These are phyloP conservation scores for Drosophila mayaguana DNA, from an alignment of 2,888 invertebrate species.

Conservation along the genomic window DNA sequence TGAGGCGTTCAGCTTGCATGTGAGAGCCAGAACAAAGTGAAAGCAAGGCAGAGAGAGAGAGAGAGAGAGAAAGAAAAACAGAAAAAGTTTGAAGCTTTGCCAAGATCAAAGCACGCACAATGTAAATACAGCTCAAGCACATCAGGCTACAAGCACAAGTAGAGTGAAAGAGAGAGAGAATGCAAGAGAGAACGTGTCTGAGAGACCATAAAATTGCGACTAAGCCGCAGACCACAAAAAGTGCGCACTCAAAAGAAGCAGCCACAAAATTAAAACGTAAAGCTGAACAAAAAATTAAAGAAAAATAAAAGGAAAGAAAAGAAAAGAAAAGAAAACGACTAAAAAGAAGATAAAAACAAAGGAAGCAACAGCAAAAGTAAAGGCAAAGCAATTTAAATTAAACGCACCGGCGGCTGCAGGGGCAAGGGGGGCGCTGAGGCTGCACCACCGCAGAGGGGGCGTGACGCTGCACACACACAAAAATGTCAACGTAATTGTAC, in stretches of 20 bases:
- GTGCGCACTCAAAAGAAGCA: slow-evolving; percentile 38
- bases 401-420: slow-evolving; percentile 51
- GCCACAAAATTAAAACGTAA: slow-evolving; percentile 52
- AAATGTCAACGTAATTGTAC: slow-evolving; percentile 48
- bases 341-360: slow-evolving; percentile 10
- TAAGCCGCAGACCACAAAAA: slow-evolving; percentile 31
- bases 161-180: slow-evolving; percentile 14
- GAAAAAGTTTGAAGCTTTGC: slow-evolving; percentile 2
- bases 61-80: slow-evolving; percentile 16
- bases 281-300: slow-evolving; percentile 25
- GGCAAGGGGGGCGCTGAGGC: slow-evolving; percentile 26
- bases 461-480: slow-evolving; percentile 27
- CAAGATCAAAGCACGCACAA: slow-evolving; percentile 15
- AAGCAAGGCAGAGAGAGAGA: slow-evolving; percentile 3
- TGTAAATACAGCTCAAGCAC: slow-evolving; percentile 17
- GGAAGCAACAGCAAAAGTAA: slow-evolving; percentile 28
- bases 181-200: slow-evolving; percentile 12
- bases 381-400: slow-evolving; percentile 72
- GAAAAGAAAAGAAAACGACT: slow-evolving; percentile 10
- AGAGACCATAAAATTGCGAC: slow-evolving; percentile 34
- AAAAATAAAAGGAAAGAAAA: slow-evolving; percentile 2
- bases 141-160: slow-evolving; percentile 7
- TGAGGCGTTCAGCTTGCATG: slow-evolving; percentile 3
- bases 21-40: not conserved
- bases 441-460: not conserved